Percentiles rank a stretch among this genome's conserved stretches.
phyloP scores from a whole-genome alignment of 2,888 invertebrate species.

The Esperia sulphurella region DNA sequence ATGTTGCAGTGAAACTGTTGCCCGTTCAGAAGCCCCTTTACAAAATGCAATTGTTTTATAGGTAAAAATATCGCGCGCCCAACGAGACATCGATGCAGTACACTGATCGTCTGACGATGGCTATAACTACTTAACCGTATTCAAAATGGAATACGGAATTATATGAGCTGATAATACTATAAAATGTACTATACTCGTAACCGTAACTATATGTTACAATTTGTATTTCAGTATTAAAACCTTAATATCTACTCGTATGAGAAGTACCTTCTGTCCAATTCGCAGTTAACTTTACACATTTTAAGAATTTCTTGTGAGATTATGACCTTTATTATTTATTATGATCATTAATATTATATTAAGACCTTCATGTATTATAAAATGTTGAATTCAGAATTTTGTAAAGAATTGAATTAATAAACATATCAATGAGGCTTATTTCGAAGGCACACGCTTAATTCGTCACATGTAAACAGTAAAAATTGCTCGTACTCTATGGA shows the following conservation, averaged over 20 bases:
- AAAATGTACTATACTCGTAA: background rate
- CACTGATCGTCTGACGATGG: conserved; percentile 46
- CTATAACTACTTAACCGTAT: background rate
- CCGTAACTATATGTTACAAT: conserved; percentile 23
- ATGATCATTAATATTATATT: too few species aligned
- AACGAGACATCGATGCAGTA: conserved; percentile 93
- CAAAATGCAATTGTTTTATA: conserved; percentile 29
- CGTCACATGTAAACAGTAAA: too few species aligned
- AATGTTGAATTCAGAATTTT: too few species aligned
- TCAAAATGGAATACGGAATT: background rate
- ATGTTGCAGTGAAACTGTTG: too few species aligned
- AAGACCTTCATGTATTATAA: too few species aligned
- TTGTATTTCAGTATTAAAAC: conserved; percentile 19
- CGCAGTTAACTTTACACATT: background rate
- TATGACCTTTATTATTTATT: background rate
- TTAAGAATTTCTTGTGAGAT: background rate
- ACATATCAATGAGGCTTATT: too few species aligned
- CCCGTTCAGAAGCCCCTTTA: too few species aligned
- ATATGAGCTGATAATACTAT: background rate
- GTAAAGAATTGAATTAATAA: too few species aligned
- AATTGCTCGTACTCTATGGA: too few species aligned
- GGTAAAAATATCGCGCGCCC: conserved; percentile 96
- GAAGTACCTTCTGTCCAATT: conserved; percentile 1
- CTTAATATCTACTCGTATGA: background rate
- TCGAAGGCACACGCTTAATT: too few species aligned